These are phyloP conservation scores for Podarcis muralis DNA, from an alignment of 2,113 vertebrate genomes.

Conservation along the genomic window DNA sequence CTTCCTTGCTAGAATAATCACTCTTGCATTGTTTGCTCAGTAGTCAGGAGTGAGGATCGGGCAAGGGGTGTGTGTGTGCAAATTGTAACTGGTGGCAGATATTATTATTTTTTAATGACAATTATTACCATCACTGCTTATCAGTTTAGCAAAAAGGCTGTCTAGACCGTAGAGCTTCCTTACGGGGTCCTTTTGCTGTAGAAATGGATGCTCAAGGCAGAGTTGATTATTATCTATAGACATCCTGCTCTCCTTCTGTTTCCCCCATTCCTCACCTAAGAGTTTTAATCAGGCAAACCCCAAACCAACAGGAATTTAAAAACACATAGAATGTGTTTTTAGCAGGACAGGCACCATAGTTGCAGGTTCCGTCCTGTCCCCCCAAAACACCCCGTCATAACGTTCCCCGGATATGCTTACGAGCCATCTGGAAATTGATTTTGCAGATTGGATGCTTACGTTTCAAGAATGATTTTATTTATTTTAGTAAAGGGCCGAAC, in stretches of 20 bases:
- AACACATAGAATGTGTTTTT: neutral
- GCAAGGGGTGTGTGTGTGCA: neutral
- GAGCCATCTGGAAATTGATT: neutral
- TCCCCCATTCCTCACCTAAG: neutral
- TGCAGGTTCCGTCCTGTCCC: too few relatives aligned
- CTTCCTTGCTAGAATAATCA: slow-evolving; percentile 38
- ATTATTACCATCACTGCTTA: neutral
- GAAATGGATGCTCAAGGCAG: slow-evolving; percentile 60
- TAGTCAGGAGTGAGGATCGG: slow-evolving; percentile 21
- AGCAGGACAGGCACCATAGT: neutral
- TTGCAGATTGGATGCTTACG: neutral
- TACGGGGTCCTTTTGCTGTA: slow-evolving; percentile 11
- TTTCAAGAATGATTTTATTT: too few relatives aligned
- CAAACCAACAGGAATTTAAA: neutral
- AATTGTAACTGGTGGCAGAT: neutral
- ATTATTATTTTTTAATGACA: neutral
- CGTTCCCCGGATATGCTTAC: neutral
- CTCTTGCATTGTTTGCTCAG: slow-evolving; percentile 47
- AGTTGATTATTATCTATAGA: slow-evolving; percentile 48
- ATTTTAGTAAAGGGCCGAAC: neutral
- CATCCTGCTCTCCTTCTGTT: too few relatives aligned
- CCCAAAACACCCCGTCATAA: neutral
- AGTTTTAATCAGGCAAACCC: neutral
- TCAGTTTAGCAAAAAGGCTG: slow-evolving; percentile 6
- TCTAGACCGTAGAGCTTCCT: slow-evolving; percentile 20